Percentiles rank a stretch among this genome's conserved stretches.
Evolutionary conservation across 1,140 invertebrate genomes (phyloP).

Genomic region (Cherax quadricarinatus): DNA sequence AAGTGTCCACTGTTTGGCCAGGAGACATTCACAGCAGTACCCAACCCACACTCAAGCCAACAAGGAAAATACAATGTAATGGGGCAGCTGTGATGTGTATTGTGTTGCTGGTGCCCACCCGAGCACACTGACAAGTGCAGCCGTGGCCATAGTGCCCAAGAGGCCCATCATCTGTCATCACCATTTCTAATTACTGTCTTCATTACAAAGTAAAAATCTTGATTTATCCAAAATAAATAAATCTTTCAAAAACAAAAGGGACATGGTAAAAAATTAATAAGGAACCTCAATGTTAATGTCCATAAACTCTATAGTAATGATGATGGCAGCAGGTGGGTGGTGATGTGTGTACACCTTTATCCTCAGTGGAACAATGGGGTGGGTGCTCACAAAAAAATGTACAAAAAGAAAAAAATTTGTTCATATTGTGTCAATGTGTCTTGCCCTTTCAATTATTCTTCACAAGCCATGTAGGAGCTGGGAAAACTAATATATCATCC

Average conservation of each 20-base stretch:
- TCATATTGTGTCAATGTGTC: constrained; percentile 71
- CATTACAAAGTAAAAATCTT: constrained; percentile 23
- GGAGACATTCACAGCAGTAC: constrained; percentile 54
- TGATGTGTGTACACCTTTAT: constrained; percentile 69
- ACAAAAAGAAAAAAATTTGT: constrained; percentile 71
- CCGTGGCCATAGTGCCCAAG: constrained; percentile 44
- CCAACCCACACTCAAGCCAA: constrained; percentile 38
- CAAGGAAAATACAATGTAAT: constrained; percentile 15
- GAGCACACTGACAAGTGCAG: constrained; percentile 70
- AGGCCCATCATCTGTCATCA: constrained; percentile 40
- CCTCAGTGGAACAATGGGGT: constrained; percentile 66
- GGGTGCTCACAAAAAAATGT: constrained; percentile 71
- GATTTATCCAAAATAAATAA: neutral
- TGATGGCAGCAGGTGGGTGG: constrained; percentile 55
- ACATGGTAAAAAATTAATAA: neutral
- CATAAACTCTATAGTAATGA: constrained; percentile 39
- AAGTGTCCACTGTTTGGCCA: constrained; percentile 1
- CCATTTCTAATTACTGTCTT: constrained; percentile 24
- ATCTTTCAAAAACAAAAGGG: constrained; percentile 20
- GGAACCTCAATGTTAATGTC: constrained; percentile 1
- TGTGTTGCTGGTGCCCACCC: constrained; percentile 57
- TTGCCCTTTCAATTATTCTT: constrained; percentile 49
- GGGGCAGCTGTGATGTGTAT: constrained; percentile 58
- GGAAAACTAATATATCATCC: neutral
- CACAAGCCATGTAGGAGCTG: constrained; percentile 50